phyloP scores from a whole-genome alignment of 1,140 invertebrate species.

The Trissolcus basalis region DNA sequence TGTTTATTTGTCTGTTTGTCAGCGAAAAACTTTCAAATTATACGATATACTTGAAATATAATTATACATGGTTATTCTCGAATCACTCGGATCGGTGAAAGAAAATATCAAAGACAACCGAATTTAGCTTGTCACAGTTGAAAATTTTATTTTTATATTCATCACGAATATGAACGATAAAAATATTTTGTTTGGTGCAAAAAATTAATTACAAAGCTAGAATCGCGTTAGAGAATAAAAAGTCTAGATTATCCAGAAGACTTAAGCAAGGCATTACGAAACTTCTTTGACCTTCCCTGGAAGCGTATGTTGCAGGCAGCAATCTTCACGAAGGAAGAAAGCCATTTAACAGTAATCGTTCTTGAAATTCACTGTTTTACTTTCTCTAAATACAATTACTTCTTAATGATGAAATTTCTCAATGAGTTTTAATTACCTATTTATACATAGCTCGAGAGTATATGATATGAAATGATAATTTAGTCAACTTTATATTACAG shows the following conservation, averaged over 20 bases:
- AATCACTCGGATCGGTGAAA: too few relatives aligned
- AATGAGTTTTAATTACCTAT: neutral
- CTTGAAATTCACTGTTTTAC: neutral
- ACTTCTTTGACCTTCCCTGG: slow-evolving; percentile 5
- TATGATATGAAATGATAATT: neutral
- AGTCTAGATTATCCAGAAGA: slow-evolving; percentile 6
- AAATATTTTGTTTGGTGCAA: neutral
- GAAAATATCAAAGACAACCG: too few relatives aligned
- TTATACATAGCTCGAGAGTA: neutral
- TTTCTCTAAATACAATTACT: slow-evolving; percentile 14
- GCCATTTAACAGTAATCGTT: slow-evolving; percentile 5
- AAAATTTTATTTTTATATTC: too few relatives aligned
- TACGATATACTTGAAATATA: too few relatives aligned
- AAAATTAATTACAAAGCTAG: neutral
- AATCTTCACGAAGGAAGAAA: slow-evolving; percentile 3
- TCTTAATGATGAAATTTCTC: neutral
- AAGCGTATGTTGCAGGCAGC: neutral
- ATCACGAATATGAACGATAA: too few relatives aligned
- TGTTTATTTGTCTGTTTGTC: too few relatives aligned
- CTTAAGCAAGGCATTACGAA: neutral
- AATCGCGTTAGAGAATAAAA: neutral
- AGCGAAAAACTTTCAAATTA: too few relatives aligned
- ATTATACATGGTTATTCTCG: too few relatives aligned
- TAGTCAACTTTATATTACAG: neutral
- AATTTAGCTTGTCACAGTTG: too few relatives aligned